Evolutionary conservation across 1,140 invertebrate genomes (phyloP), one percentile per base, ranked within the genome.

Genomic region (Steinernema feltiae): DNA sequence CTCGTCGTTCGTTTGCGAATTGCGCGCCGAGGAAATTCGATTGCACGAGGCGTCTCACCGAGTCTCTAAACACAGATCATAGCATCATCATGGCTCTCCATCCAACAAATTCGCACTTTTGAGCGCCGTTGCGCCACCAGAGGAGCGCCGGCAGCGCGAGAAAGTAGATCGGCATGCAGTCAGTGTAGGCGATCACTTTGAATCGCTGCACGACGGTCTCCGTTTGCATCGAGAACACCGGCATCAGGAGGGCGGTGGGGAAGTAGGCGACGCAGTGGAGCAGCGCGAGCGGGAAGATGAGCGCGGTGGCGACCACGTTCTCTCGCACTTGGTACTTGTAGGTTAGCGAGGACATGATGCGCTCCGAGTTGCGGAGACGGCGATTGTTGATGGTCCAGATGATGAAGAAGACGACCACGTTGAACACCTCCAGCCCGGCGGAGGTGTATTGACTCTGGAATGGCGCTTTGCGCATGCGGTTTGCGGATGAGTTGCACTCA

Each of bases 121-220:
- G 35, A 18, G 35, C 35, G 7, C 35, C 35, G 18, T 41, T 41
- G 7, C 35, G 7, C 35, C 35, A 41, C 35, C 35, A 41, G 18
- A 41, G 53, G 3, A 63, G 24, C 53, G 53, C 53, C 7, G 53
- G 53, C 15, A 63, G 24, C 7, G 53, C 53, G 53, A 63, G 15
- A 21, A 63, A 63, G 53, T 63, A 63, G 53, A 63, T 63, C 15
- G 53, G 53, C 53, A 63, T 63, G 24, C 53, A 63, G 53, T 63
- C 53, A 27, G 53, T 63, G 24, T 63, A 63, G 53, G 53, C 53
- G 12, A 63, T 63, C 3, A 63, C 24, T 21, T 63, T 63, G 24
- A 63, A 63, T 27, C 24, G 7, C 12, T 63, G 7, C 24, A 63
- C 53, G 24, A 63, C 2, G 15, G 53, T 15, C 15, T 63, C 15